A percentile compares a stretch with the other conserved stretches of the same genome.
Evolutionary conservation across 64 coral and sea anemone genomes (phyloP).

Genomic region (Anthopleura sola): DNA sequence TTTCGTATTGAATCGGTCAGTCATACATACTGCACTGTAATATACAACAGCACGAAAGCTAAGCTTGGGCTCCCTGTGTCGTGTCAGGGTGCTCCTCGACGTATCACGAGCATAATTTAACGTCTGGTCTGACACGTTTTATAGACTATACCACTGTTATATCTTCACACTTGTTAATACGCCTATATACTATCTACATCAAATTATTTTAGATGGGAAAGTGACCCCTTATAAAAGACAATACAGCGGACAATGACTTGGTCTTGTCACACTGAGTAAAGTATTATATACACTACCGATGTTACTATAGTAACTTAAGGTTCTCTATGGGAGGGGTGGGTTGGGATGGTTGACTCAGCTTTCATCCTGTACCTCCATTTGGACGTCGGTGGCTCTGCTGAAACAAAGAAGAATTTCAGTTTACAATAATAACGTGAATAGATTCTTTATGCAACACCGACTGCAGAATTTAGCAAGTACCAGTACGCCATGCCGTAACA

Average conservation of each 20-base stretch:
- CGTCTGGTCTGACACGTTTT: not conserved
- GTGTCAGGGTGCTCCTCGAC: constrained; percentile 1
- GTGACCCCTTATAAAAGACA: constrained; percentile 15
- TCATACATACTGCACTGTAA: not conserved
- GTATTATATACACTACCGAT: constrained; percentile 14
- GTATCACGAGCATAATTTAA: constrained; percentile 4
- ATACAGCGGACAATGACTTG: constrained; percentile 5
- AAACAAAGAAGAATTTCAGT: not conserved
- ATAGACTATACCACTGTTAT: not conserved
- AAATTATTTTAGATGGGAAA: constrained; percentile 24
- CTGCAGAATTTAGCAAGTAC: too few relatives aligned
- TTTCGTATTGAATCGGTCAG: not conserved
- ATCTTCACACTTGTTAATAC: not conserved
- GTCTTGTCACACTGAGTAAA: not conserved
- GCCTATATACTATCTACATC: constrained; percentile 13
- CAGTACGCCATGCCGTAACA: too few relatives aligned
- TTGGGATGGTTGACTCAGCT: not conserved
- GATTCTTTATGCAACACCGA: not conserved
- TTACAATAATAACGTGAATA: not conserved
- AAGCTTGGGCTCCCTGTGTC: not conserved
- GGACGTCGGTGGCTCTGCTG: not conserved
- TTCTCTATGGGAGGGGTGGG: not conserved
- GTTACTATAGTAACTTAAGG: not conserved
- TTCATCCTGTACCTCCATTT: constrained; percentile 16
- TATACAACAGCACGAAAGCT: not conserved